Base-by-base conservation (phyloP, 1,140 invertebrate genomes). In the Heliconius hermathena region DNA sequence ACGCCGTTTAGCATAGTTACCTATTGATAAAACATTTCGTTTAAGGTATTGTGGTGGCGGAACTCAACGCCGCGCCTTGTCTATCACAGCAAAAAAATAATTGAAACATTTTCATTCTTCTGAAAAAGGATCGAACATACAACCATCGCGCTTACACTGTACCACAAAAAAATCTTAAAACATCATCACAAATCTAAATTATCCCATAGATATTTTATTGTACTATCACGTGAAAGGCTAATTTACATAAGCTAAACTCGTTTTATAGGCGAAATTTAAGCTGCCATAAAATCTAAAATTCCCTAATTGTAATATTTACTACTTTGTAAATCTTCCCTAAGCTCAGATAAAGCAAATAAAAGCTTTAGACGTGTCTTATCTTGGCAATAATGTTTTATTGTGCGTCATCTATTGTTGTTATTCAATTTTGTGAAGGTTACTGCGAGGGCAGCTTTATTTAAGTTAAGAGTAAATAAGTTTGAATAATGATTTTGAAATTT, bases 301-400 rank as follows among this genome's bases (percentile, higher is more conserved):
- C 87, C 82, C 84, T 88, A 87, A 90, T 89, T 89, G 86, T 83
- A 60, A 86, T 87, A 84, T 87, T 88, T 88, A 90, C 84, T 81
- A 54, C 77, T 79, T 77, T 74, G 79, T 90, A 90, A 88, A 82
- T 78, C 76, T 88, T 87, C 88, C 70, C 71, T 71, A 52, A 54
- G 41, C 71, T 36, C n/a, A 80, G 76, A 82, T 80, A 82, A 80
- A 70, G 70, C 57, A 80, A 84, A 84, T 79, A 81, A 81, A 84
- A 84, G 85, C 83, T 83, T 79, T 73, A 36, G 29, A 54, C 72
- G 72, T 72, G 66, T 74, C 38, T 79, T 79, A 79, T 75, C 66
- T 26, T 41, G 13, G 46, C 73, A 75, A 75, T 79, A 79, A 75
- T 66, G 20, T 71, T 79, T 72, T 66, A 66, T 66, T 66, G 26